Percentiles rank a stretch among this genome's conserved stretches.
phyloP scores from a whole-genome alignment of 2,888 invertebrate genomes.

The Malacosoma neustria region DNA sequence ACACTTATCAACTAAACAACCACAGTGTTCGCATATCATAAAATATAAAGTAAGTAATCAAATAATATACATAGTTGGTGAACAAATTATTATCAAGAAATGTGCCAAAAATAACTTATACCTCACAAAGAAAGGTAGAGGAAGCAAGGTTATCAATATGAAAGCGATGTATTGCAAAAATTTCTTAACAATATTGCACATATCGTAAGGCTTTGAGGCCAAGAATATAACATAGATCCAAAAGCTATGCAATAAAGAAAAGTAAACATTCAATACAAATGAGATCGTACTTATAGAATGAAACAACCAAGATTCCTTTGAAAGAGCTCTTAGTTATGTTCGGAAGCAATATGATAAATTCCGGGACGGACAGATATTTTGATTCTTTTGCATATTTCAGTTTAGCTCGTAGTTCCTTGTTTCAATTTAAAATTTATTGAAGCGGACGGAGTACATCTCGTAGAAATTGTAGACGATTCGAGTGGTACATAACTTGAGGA shows the following conservation, averaged over 20 bases:
- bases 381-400: neutral
- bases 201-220: no score
- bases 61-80: no score
- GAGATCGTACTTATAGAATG: neutral
- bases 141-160: no score
- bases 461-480: neutral
- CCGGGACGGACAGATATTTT: neutral
- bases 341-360: neutral
- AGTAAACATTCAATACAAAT: neutral
- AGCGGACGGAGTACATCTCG: neutral
- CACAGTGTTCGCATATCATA: no score
- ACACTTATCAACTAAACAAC: no score
- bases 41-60: no score
- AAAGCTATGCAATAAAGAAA: neutral
- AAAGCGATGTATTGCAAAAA: no score
- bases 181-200: no score
- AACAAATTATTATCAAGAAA: no score
- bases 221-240: neutral
- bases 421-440: neutral
- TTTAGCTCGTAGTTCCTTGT: neutral
- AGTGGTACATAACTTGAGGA: no score
- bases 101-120: no score
- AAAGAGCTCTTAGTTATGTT: neutral
- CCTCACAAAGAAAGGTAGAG: no score
- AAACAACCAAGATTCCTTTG: neutral